Evolutionary conservation across 2,797 vertebrate genomes (phyloP), one percentile per base, ranked within the genome.

Genomic region (Sebastiscus albofasciatus): DNA sequence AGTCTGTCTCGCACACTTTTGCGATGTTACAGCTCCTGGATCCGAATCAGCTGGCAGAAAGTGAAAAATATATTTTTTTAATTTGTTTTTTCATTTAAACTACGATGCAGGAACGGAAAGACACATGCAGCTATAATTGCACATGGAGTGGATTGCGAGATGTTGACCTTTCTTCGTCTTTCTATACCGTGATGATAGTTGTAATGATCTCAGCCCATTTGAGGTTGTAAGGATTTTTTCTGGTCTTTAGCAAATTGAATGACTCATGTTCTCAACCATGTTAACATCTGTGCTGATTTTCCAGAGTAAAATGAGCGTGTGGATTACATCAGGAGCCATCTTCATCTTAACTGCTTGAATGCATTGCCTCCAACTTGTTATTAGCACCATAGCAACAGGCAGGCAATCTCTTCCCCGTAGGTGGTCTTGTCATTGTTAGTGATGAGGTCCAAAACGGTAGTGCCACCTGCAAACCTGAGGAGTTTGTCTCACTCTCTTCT

Each of bases 361-460:
- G 88, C 85, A 79, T 91, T 79, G 80, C 87, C 85, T 87, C 78
- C 77, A 90, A 87, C 86, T 93, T 89, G 91, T 93, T 93, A 92
- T 93, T 92, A 91, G 80, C 91, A 78, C 92, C 92, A 93, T 93
- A 83, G 92, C 91, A 93, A 94, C 92, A 89, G 79, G 81, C 80
- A 81, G 76, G 82, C 87, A 87, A 87, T 83, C 81, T 87, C 83
- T 81, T 72, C 81, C 77, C 71, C 5, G 79, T 87, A 90, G 87
- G 88, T 90, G 90, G 91, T 90, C 91, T 81, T 89, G 84, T 89
- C 83, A 83, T 90, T 90, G 89, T 91, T 84, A 60, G 79, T 82
- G 85, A 88, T 83, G 80, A 81, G 88, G 84, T 89, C 86, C 81
- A 92, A 87, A 91, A 86, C 14, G 61, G 85, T 77, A 54, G 64